These are phyloP conservation scores for Numenius arquata DNA, from an alignment of 2,113 vertebrate genomes.

Conservation along the genomic window DNA sequence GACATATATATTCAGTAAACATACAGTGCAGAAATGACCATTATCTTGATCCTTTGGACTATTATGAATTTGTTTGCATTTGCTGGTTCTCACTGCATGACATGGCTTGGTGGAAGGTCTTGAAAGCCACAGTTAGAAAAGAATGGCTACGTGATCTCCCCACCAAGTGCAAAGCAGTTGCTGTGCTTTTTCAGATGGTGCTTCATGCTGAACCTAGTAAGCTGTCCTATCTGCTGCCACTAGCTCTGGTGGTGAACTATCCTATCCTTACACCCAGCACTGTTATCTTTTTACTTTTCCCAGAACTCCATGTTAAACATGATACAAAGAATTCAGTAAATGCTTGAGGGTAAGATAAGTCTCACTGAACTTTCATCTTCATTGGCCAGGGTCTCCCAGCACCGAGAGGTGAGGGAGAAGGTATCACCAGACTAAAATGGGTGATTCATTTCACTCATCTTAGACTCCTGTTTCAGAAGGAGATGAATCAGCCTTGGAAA, in stretches of 20 bases:
- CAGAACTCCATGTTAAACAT: background rate
- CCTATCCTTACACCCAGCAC: rapidly evolving
- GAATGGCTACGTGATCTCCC: background rate
- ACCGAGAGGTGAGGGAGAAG: background rate
- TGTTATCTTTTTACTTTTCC: background rate
- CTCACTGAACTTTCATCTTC: background rate
- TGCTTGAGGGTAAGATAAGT: background rate
- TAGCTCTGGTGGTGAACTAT: background rate
- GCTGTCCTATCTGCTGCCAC: background rate
- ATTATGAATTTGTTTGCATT: background rate
- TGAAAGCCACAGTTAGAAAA: background rate
- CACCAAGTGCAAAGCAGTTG: background rate
- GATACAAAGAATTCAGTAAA: background rate
- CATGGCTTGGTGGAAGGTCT: background rate
- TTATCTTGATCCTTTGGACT: background rate
- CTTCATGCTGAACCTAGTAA: background rate
- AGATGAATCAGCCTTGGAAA: background rate
- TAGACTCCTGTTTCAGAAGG: background rate
- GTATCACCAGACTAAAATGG: background rate
- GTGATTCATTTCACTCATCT: background rate
- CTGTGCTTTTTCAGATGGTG: background rate
- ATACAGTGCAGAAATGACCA: background rate
- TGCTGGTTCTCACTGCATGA: background rate
- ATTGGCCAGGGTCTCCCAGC: background rate
- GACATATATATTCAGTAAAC: background rate